A percentile compares a stretch with the other conserved stretches of the same genome.
phyloP scores from a whole-genome alignment of 1,140 invertebrate genomes.

The Brachionus rotundiformis region DNA sequence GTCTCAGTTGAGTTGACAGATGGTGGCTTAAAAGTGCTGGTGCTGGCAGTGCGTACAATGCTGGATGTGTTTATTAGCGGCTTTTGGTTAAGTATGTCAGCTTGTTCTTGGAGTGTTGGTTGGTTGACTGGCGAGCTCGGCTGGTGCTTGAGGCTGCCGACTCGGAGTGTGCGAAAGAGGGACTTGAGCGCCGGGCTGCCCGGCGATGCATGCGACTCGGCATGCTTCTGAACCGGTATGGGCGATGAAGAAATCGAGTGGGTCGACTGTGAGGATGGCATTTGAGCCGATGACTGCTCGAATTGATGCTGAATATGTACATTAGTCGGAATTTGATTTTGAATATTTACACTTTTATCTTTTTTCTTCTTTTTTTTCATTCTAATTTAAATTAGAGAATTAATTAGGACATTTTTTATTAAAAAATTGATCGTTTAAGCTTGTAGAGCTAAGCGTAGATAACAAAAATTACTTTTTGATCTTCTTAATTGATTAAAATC shows the following conservation, averaged over 20 bases:
- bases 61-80: background rate
- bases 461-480: background rate
- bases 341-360: background rate
- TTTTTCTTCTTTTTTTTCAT: slow-evolving; percentile 14
- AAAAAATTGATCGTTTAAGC: slow-evolving; percentile 1
- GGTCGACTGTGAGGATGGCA: background rate
- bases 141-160: slow-evolving; percentile 34
- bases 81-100: background rate
- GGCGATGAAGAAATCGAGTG: slow-evolving; percentile 23
- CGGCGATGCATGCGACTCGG: background rate
- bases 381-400: background rate
- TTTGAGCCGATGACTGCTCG: background rate
- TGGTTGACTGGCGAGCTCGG: background rate
- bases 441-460: background rate
- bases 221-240: background rate
- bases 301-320: slow-evolving; percentile 36
- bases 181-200: slow-evolving; percentile 42
- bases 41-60: slow-evolving; percentile 40
- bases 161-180: slow-evolving; percentile 7
- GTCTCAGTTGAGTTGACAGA: background rate
- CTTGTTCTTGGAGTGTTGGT: slow-evolving; percentile 5
- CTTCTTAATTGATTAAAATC: background rate
- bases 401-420: background rate
- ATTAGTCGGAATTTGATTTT: slow-evolving; percentile 26
- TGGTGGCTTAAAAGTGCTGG: slow-evolving; percentile 37